Percentiles rank a stretch among this genome's conserved stretches.
phyloP scores from a whole-genome alignment of 2,797 vertebrate species.

The Hirundo rustica region DNA sequence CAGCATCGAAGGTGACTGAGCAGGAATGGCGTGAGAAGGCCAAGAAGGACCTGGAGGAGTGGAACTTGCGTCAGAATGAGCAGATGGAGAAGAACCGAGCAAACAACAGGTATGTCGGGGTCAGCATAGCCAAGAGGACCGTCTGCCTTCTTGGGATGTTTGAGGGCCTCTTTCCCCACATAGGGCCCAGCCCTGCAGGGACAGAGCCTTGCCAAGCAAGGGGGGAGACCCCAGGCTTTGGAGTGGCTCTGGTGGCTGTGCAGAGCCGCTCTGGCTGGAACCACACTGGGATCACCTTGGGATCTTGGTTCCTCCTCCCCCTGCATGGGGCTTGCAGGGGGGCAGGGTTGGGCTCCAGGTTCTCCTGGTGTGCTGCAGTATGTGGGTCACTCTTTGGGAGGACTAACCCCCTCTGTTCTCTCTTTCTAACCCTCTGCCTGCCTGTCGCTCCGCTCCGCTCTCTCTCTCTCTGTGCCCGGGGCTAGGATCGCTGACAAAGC shows the following conservation, averaged over 20 bases:
- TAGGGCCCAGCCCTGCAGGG: neutral
- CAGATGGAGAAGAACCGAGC: conserved; percentile 97
- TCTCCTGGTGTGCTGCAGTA: neutral
- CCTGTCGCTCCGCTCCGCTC: conserved; percentile 57
- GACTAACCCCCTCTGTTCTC: conserved; percentile 72
- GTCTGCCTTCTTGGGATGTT: neutral
- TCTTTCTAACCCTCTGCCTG: conserved; percentile 76
- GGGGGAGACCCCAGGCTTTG: neutral
- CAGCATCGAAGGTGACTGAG: conserved; percentile 91
- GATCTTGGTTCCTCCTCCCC: neutral
- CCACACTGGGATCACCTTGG: neutral
- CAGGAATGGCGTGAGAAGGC: conserved; percentile 94
- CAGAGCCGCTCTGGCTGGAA: neutral
- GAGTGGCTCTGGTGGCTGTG: accelerated
- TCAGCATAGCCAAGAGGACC: neutral
- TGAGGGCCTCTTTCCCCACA: neutral
- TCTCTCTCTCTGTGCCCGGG: conserved; percentile 55
- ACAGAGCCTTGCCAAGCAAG: neutral
- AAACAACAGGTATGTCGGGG: conserved; percentile 86
- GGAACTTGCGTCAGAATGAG: conserved; percentile 94
- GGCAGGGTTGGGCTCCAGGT: neutral
- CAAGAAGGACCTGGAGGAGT: conserved; percentile 96
- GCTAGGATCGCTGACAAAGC: conserved; percentile 98
- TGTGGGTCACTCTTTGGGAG: neutral
- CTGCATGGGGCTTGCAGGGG: accelerated